These are phyloP conservation scores for Xiphorhynchus erythropygius DNA, from an alignment of 2,797 vertebrate genomes.

Conservation along the genomic window DNA sequence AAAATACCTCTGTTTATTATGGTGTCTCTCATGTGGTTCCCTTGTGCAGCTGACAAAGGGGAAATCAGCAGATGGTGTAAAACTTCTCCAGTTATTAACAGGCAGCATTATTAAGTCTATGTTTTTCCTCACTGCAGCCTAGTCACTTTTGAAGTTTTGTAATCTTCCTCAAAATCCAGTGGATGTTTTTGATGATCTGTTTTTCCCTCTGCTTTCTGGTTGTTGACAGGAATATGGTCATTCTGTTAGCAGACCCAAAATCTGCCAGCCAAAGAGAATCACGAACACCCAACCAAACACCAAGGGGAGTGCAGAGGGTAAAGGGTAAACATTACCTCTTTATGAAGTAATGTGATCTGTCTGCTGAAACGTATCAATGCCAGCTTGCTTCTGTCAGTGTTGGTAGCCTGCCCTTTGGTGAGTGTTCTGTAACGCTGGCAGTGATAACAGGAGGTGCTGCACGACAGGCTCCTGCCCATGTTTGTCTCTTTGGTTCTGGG, in stretches of 20 bases:
- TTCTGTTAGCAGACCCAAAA: neutral
- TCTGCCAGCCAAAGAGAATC: neutral
- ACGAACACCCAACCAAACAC: neutral
- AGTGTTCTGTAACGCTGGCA: neutral
- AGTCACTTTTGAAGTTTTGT: neutral
- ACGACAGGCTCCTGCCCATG: neutral
- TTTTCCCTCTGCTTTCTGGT: neutral
- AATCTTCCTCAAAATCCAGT: neutral
- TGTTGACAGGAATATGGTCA: neutral
- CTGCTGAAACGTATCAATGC: neutral
- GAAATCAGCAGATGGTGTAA: slow-evolving; percentile 45
- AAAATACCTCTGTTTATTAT: slow-evolving; percentile 50
- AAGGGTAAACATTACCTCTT: neutral
- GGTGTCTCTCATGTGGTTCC: slow-evolving; percentile 39
- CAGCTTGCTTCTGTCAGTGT: neutral
- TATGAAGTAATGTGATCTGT: neutral
- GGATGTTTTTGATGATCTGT: neutral
- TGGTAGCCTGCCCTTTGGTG: neutral
- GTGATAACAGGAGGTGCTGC: neutral
- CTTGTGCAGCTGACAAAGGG: slow-evolving; percentile 17
- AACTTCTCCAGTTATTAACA: slow-evolving; percentile 28
- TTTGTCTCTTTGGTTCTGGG: neutral
- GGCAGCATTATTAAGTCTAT: neutral
- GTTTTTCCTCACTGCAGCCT: neutral
- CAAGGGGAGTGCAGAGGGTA: neutral